A percentile compares a stretch with the other conserved stretches of the same genome.
Conservation (phyloP, 2,888 invertebrate genomes). For the Agrilus biguttatus region DNA sequence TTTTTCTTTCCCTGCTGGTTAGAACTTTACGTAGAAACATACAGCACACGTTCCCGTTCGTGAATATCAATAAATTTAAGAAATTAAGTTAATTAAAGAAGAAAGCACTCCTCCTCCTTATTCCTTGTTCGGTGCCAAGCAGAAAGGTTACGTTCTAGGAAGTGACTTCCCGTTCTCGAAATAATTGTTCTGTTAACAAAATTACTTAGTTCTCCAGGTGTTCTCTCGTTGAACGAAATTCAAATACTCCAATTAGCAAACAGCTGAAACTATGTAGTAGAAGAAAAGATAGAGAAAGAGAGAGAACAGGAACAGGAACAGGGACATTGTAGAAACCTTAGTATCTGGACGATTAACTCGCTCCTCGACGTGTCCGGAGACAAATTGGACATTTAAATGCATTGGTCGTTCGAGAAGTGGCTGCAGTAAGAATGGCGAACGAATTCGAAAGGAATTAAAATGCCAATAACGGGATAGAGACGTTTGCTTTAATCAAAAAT, state of each 20-base stretch:
- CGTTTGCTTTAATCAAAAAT: too few relatives aligned
- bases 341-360: conserved; percentile 12
- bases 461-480: conserved; percentile 12
- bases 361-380: conserved; percentile 16
- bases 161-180: too few relatives aligned
- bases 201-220: too few relatives aligned
- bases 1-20: too few relatives aligned
- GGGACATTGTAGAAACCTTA: conserved; percentile 2
- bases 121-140: too few relatives aligned
- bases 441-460: conserved; percentile 13
- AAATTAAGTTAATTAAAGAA: too few relatives aligned
- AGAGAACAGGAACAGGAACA: conserved; percentile 9
- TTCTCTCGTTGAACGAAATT: conserved; percentile 5
- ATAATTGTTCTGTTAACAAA: too few relatives aligned
- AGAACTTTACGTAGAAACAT: too few relatives aligned
- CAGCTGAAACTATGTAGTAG: conserved; percentile 6
- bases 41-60: too few relatives aligned
- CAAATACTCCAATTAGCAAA: conserved; percentile 13
- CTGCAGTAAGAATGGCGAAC: conserved; percentile 7
- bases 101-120: too few relatives aligned
- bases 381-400: conserved; percentile 29
- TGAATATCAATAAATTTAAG: too few relatives aligned
- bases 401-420: conserved; percentile 21
- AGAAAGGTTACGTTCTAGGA: too few relatives aligned
- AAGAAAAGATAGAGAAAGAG: neutral